A percentile compares a stretch with the other conserved stretches of the same genome.
Conservation (phyloP, 53 echinoderm and acorn worm species). For the Antedon mediterranea region DNA sequence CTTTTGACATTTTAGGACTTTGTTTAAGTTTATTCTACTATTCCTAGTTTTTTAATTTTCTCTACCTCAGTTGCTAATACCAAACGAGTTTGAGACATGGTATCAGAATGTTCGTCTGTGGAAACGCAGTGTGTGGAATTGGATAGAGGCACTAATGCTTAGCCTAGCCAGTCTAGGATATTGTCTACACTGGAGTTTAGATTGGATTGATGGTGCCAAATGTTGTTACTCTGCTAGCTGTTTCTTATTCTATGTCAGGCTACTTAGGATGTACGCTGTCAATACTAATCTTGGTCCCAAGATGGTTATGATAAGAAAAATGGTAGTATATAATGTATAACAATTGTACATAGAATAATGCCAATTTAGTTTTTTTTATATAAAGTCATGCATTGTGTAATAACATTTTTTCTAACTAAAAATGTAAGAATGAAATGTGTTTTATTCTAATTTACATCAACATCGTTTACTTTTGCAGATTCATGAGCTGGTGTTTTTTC, state of each 20-base stretch:
- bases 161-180: conserved; percentile 33
- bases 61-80: conserved; percentile 25
- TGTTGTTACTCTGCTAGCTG: conserved; percentile 52
- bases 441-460: no score
- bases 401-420: no score
- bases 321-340: conserved; percentile 27
- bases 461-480: conserved; percentile 32
- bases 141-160: conserved; percentile 36
- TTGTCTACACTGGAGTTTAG: conserved; percentile 37
- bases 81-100: conserved; percentile 15
- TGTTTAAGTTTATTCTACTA: no score
- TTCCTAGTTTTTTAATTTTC: no score
- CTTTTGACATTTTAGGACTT: no score
- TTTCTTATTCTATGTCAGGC: conserved; percentile 43
- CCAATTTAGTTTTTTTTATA: no score
- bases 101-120: conserved; percentile 36
- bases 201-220: conserved; percentile 15
- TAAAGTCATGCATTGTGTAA: no score
- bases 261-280: conserved; percentile 49
- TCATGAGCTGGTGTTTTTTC: conserved; percentile 51
- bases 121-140: conserved; percentile 59
- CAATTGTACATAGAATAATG: no score
- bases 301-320: conserved; percentile 86
- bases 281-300: conserved; percentile 52
- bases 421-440: no score